Evolutionary conservation across 2,797 vertebrate genomes (phyloP), one percentile per base, ranked within the genome.

Genomic region (Chelonia mydas): DNA sequence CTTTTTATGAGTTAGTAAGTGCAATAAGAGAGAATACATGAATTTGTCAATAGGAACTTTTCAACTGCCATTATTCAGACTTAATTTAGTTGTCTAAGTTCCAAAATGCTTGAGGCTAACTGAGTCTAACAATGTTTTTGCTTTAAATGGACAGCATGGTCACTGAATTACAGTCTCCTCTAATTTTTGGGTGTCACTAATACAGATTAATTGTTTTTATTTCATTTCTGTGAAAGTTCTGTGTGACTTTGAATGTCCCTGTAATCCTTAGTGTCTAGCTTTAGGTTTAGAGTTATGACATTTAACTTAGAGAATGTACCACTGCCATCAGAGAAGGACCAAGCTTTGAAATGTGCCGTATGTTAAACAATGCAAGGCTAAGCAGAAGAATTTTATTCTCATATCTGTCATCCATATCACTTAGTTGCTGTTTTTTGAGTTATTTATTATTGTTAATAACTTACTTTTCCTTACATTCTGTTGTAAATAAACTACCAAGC

Each of bases 401-500:
- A 94, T 97, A 94, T 94, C 96, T 97, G 97, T 97, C 98, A 97
- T 97, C 95, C 94, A 90, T 96, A 96, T 98, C 97, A 92, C 89
- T 97, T 98, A 98, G 98, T 98, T 98, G 97, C 98, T 98, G 94
- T 4, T 82, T 96, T 97, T 98, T 96, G 96, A 98, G 98, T 99
- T 99, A 98, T 99, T 99, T 98, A 99, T 99, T 98, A 98, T 98
- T 99, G 98, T 99, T 98, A 98, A 98, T 98, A 98, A 97, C 98
- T 98, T 97, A 97, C 97, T 98, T 99, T 98, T 98, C 98, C 98
- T 98, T 98, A 98, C 98, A 97, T 98, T 98, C 98, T 98, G 97
- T 99, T 99, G 98, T 98, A 98, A 99, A 99, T 99, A 99, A 99
- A 99, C 97, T 99, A 98, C 98, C 97, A 98, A 98, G 98, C 98